Percentiles rank a stretch among this genome's conserved stretches.
Evolutionary conservation across 2,113 vertebrate genomes (phyloP).

Genomic region (Nothoprocta pentlandii): DNA sequence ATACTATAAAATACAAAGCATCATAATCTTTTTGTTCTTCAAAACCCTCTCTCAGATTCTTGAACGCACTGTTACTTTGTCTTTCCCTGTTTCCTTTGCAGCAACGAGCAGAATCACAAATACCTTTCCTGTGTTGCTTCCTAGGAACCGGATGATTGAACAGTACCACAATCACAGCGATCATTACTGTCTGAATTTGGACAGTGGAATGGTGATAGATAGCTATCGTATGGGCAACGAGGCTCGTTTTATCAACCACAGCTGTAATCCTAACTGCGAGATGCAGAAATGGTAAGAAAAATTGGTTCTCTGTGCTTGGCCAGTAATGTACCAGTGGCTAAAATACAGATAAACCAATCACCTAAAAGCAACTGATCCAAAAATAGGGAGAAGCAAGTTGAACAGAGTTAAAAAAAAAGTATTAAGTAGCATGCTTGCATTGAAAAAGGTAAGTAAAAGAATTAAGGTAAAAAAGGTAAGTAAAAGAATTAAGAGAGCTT

Average conservation of each 20-base stretch:
- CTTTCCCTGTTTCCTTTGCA: neutral
- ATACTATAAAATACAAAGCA: neutral
- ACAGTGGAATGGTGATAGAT: conserved; percentile 99
- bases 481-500: neutral
- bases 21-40: neutral
- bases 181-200: conserved; percentile 97
- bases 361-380: neutral
- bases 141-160: conserved; percentile 87
- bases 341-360: neutral
- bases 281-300: conserved; percentile 97
- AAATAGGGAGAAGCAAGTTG: neutral
- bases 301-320: neutral
- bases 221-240: conserved; percentile 99
- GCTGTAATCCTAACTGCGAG: conserved; percentile 98
- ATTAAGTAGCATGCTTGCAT: fast-evolving
- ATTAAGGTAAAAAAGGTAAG: neutral
- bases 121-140: neutral
- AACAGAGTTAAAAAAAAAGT: neutral
- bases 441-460: neutral
- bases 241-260: conserved; percentile 98
- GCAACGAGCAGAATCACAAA: neutral
- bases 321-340: neutral
- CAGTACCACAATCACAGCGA: conserved; percentile 98
- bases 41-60: neutral
- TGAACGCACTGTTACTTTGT: neutral